Evolutionary conservation across 2,797 vertebrate species (phyloP), one percentile per base, ranked within the genome.

Genomic region (Hippopotamyrus pictus): DNA sequence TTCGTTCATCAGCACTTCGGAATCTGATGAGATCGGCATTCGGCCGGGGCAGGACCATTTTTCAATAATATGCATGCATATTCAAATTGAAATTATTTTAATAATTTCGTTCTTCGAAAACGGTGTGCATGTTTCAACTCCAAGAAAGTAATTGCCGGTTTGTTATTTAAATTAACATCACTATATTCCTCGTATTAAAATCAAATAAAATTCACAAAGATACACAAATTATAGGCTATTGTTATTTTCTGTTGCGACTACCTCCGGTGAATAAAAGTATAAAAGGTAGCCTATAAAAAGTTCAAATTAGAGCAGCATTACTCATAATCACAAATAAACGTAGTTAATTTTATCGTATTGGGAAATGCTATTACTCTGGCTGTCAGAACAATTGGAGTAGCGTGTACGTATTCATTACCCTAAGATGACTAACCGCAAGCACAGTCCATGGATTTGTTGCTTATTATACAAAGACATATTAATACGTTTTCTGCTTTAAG

Each of bases 401-500:
- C 12, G 14, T 41, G 37, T 19, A 6, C 17, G 11, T 19, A 1
- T 76, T 41, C 33, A 37, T 76, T 76, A 76, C 14, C 2, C 4
- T 41, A 76, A 76, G 69, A 76, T 76, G 14, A 76, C 69, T 76
- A 76, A 76, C 33, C 33, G 37, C 69, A 17, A 76, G 37, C 9
- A 5, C 25, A 93, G 94, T 95, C 94, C 91, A 96, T 96, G 95
- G 95, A 96, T 95, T 95, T 96, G 92, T 94, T 93, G 95, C 94
- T 92, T 91, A 93, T 93, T 93, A 94, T 89, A 93, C 93, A 94
- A 93, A 92, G 92, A 91, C 90, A 93, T 94, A 95, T 95, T 91
- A 95, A 95, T 96, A 95, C 96, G 95, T 95, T 88, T 90, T 73
- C 33, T 51, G 73, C 65, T 86, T 11, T 69, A 33, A 33, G 25